Base-by-base conservation (phyloP, 2,888 invertebrate species). In the Sisyra nigra region DNA sequence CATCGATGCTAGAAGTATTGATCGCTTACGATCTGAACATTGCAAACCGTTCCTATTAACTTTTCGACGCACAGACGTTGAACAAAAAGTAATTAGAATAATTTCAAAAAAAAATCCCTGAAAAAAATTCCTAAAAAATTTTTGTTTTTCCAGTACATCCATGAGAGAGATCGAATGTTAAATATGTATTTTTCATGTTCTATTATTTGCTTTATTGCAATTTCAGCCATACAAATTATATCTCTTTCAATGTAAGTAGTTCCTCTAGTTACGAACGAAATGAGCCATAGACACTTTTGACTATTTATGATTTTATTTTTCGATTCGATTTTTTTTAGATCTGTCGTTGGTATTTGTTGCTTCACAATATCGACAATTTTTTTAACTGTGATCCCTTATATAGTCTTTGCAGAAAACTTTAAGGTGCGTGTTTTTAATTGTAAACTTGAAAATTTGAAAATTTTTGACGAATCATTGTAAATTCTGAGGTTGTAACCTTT, bases 1-100 rank as follows among this genome's bases (percentile, higher is more conserved):
- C 10, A 96, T 96, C 49, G 93, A 94, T 61, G 93, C 93, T 1
- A 73, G 93, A 42, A 89, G 89, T 58, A 88, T 92, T 45, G 92
- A 94, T 65, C 76, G 84, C 41, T 71, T 93, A 42, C 71, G 89
- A 43, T 73, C 82, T 1, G 88, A 94, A 57, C 91, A 96, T 61
- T 94, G 94, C 60, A 76, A 78, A 43, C 79, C 82, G 1, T 71
- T 91, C 58, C 71, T 88, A 18, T 74, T 96, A 45, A 83, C 82
- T 47, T 96, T 96, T 68, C 77, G 83, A 48, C 78, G 89, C 54
- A 60, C 67, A 2, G 71, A 76, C 29, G 72, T 89, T 49, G 94
- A 96, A 62, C 68, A 73, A 47, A 92, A 92, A 76, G 84, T 84
- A 57, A 49, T 45, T 46, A 13, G n/a, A 17, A 38, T 38, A 24